Evolutionary conservation across 1,140 invertebrate species (phyloP), one percentile per base, ranked within the genome.

Genomic region (Pseudoatta argentina): DNA sequence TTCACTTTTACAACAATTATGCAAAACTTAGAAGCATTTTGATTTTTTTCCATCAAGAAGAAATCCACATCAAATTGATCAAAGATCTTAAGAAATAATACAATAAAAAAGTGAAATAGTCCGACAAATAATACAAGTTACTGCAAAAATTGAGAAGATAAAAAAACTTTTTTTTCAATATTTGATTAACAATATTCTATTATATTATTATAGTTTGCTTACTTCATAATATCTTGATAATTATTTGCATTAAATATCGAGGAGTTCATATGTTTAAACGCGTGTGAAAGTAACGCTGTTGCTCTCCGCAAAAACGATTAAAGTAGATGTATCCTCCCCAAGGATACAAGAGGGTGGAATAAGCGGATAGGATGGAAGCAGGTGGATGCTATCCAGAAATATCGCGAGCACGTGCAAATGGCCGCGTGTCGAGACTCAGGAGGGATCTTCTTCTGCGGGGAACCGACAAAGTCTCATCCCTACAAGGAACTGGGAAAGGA

Each of bases 401-500:
- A 88, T 86, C 87, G 59, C 67, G 34, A 88, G 63, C 88, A 90
- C 85, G 89, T 89, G 89, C 88, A 87, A 90, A 90, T 89, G 88
- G 88, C 66, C 73, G 86, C 72, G 78, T 87, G 88, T 78, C 75
- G 55, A 64, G 83, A 67, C 83, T 89, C 83, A 77, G 87, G 10
- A 69, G 81, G 81, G 86, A 86, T 89, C 64, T 39, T 69, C 76
- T 71, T 86, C 30, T 67, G 64, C 64, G 66, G 57, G 61, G 61
- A 79, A 72, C 75, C 61, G 59, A 89, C 87, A 79, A 64, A 69
- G 55, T 78, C 53, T 39, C 67, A 18, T 64, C 75, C 78, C 48
- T 53, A 0, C 73, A 6, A 64, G 48, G 34, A 73, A 16, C 30
- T 21, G 69, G 73, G 75, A 87, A 81, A 76, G 63, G 75, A 89